Base-by-base conservation (phyloP, 2,888 invertebrate species). In the Bembecia ichneumoniformis region DNA sequence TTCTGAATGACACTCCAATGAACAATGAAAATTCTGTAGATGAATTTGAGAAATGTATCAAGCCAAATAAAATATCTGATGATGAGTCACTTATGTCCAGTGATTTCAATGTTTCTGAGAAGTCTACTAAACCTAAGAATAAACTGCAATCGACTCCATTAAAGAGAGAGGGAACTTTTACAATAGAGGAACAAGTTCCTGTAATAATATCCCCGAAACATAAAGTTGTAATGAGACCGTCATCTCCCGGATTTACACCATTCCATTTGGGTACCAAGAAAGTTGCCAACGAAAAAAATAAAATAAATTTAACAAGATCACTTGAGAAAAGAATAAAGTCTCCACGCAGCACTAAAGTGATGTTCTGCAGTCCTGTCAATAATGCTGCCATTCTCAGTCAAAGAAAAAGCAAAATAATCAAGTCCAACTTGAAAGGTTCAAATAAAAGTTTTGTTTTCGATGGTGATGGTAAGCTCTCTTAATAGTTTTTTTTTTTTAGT, bases 401-500 rank as follows among this genome's bases (percentile, higher is more conserved):
- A 49, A 71, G 74, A 52, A 77, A 73, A 51, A 69, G 62, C 43
- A 83, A 79, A 53, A 62, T 87, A 13, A 83, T 88, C 50, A 88
- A 87, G 55, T 88, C 87, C 1, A 88, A 77, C 49, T 61, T 88
- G 54, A 88, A 88, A 52, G 87, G 87, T 2, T 87, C 87, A 1
- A 83, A 79, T 46, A 88, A 87, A 60, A 87, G 86, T 58, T 87
- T 87, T 28, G 59, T 86, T 10, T 77, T 80, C 66, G 77, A 83
- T 51, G 77, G 82, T 1, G 73, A 54, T 55, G 67, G 87, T 86
- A 55, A 79, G 77, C 5, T 20, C 1, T 20, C 1, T 20, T 20
- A 3, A 5, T 20, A 20, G 17, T 20, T 36, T 36, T 5, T n/a
- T 10, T n/a, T 40, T 7, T 40, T 5, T 40, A 3, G 2, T 3